Conservation (phyloP, 2,797 vertebrate species). For the Muraenolepis orangiensis region DNA sequence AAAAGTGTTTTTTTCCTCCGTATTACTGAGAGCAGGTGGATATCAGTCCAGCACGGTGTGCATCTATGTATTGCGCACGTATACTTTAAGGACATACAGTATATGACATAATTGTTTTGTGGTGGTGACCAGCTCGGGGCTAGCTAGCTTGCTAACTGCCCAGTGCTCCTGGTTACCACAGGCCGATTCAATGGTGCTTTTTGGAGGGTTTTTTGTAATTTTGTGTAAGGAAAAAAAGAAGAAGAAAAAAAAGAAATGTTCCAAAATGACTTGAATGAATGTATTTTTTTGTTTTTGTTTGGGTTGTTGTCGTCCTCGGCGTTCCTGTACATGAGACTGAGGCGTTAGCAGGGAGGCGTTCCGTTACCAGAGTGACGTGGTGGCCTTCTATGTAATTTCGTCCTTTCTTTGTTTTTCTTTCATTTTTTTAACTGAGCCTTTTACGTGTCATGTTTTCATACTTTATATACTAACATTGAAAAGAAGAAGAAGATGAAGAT, state of each 20-base stretch:
- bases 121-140: slow-evolving; percentile 65
- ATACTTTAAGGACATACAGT: slow-evolving; percentile 67
- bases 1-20: background rate
- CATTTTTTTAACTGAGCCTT: slow-evolving; percentile 74
- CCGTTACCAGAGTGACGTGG: slow-evolving; percentile 54
- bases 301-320: too few relatives aligned
- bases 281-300: slow-evolving; percentile 67
- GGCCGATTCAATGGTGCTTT: slow-evolving; percentile 84
- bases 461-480: slow-evolving; percentile 74
- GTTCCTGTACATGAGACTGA: slow-evolving; percentile 71
- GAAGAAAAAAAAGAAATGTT: slow-evolving; percentile 67
- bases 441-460: slow-evolving; percentile 61
- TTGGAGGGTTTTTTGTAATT: slow-evolving; percentile 80
- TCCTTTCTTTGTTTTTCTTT: slow-evolving; percentile 42
- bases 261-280: slow-evolving; percentile 86
- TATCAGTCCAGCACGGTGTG: slow-evolving; percentile 56
- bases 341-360: slow-evolving; percentile 62
- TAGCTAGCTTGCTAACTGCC: slow-evolving; percentile 36
- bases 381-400: slow-evolving; percentile 73
- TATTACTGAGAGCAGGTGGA: slow-evolving; percentile 56
- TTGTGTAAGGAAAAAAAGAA: slow-evolving; percentile 72
- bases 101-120: slow-evolving; percentile 71
- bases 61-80: slow-evolving; percentile 64
- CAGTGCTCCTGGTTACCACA: slow-evolving; percentile 60
- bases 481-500: slow-evolving; percentile 15